Conservation (phyloP, 2,888 invertebrate species). For the Tanypteryx hageni region DNA sequence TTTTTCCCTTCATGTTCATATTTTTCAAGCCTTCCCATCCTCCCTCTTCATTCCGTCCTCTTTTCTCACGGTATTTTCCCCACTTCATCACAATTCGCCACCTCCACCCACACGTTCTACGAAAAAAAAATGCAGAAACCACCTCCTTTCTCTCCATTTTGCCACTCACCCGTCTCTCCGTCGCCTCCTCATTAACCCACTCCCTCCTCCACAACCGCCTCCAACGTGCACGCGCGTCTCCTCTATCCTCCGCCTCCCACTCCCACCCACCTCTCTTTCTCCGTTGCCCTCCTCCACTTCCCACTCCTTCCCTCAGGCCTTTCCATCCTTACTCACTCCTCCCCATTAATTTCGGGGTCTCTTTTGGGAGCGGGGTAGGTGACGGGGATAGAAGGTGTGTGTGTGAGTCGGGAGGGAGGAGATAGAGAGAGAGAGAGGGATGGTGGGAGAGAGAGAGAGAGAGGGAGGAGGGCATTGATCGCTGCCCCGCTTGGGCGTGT, state of each 20-base stretch:
- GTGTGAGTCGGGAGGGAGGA: not conserved
- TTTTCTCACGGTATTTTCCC: not conserved
- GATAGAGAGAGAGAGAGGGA: not conserved
- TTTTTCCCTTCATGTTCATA: no score
- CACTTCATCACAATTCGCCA: not conserved
- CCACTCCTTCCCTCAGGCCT: not conserved
- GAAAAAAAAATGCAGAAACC: not conserved
- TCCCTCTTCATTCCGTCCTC: not conserved
- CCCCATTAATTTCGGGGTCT: conserved; percentile 53
- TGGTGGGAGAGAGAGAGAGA: not conserved
- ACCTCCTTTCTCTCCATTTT: not conserved
- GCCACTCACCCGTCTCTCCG: not conserved
- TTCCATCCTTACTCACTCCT: not conserved
- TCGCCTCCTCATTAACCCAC: not conserved
- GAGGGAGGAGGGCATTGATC: conserved; percentile 54
- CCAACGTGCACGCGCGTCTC: not conserved
- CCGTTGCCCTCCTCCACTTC: not conserved
- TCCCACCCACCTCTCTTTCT: no score
- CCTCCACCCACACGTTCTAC: not conserved
- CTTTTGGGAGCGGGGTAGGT: not conserved
- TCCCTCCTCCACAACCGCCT: not conserved
- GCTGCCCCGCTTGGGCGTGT: conserved; percentile 35
- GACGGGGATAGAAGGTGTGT: not conserved
- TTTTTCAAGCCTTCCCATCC: not conserved
- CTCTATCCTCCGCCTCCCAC: not conserved